These are phyloP conservation scores for Otolemur garnettii DNA, from an alignment of 2,113 vertebrate genomes.

Conservation along the genomic window DNA sequence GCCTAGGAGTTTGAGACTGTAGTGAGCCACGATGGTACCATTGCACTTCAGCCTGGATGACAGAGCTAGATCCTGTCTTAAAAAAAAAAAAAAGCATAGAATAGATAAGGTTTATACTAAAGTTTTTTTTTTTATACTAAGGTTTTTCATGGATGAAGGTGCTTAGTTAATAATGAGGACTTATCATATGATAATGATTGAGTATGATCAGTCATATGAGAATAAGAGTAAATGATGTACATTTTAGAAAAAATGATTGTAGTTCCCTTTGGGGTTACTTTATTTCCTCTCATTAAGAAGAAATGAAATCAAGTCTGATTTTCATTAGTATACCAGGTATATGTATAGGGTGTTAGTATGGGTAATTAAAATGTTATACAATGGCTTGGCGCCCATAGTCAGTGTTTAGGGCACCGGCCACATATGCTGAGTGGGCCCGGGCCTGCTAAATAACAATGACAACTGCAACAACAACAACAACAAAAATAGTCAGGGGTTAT, in stretches of 20 bases:
- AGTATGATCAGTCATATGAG: background rate
- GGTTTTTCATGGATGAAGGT: background rate
- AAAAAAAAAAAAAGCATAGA: background rate
- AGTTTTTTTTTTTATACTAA: background rate
- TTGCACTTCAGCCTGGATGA: too few relatives aligned
- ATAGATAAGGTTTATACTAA: background rate
- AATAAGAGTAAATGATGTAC: constrained; percentile 36
- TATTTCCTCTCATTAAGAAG: constrained; percentile 30
- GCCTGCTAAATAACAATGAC: too few relatives aligned
- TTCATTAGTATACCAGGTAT: background rate
- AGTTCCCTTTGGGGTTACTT: background rate
- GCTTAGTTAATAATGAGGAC: constrained; percentile 26
- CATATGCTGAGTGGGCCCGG: too few relatives aligned
- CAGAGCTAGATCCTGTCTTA: too few relatives aligned
- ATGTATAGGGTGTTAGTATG: background rate
- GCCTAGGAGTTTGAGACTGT: too few relatives aligned
- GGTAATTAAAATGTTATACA: constrained; percentile 6
- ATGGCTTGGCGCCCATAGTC: too few relatives aligned
- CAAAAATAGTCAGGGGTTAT: too few relatives aligned
- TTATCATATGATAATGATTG: constrained; percentile 30
- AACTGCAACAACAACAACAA: too few relatives aligned
- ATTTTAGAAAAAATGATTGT: constrained; percentile 20
- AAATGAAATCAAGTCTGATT: constrained; percentile 38
- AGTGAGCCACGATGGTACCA: too few relatives aligned
- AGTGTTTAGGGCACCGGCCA: too few relatives aligned